Evolutionary conservation across 2,888 invertebrate genomes (phyloP).

Genomic region (Leptopterna dolabrata): DNA sequence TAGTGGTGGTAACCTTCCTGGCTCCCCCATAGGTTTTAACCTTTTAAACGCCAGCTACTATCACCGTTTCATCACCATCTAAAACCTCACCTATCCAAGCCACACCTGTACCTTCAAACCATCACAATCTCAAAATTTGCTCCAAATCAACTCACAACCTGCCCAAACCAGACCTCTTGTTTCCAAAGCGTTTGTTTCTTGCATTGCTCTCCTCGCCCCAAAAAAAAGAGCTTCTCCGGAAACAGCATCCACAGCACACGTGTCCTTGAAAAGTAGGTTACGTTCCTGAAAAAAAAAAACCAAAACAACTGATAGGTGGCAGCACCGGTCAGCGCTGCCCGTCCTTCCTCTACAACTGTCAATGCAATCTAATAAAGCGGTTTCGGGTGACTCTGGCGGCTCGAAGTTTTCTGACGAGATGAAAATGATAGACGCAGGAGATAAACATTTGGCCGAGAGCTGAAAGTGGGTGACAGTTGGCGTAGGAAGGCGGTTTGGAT

Average conservation of each 20-base stretch:
- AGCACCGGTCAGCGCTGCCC: not conserved
- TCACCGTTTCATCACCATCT: no score
- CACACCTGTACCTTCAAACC: no score
- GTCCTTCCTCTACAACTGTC: conserved; percentile 11
- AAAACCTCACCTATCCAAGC: no score
- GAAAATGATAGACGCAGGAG: conserved; percentile 44
- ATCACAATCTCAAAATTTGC: no score
- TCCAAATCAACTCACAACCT: no score
- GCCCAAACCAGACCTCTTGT: no score
- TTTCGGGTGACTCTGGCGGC: not conserved
- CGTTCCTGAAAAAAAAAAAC: not conserved
- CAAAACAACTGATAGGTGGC: not conserved
- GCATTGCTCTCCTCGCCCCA: not conserved
- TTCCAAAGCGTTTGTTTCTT: not conserved
- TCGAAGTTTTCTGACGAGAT: conserved; percentile 52
- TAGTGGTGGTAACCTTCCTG: no score
- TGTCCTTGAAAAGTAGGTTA: conserved; percentile 33
- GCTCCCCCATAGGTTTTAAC: no score
- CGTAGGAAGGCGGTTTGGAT: conserved; percentile 50
- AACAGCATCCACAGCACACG: not conserved
- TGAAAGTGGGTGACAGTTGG: conserved; percentile 46
- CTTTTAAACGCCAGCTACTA: no score
- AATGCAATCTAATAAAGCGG: conserved; percentile 12
- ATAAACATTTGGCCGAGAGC: conserved; percentile 44
- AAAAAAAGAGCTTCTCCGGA: no score